Evolutionary conservation across 2,888 invertebrate genomes (phyloP).

Genomic region (Glaucopsyche alexis): DNA sequence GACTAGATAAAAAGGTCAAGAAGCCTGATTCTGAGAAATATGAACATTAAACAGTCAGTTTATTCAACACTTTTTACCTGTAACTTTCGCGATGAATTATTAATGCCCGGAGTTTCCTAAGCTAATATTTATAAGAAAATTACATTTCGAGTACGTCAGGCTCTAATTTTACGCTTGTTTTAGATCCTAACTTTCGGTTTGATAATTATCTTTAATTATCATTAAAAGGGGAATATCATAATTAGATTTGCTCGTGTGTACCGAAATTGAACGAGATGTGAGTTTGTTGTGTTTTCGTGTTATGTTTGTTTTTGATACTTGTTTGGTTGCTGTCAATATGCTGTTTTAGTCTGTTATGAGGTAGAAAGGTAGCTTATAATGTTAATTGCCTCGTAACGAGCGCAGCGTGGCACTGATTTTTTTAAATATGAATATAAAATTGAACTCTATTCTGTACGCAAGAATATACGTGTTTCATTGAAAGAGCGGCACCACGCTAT

Average conservation of each 20-base stretch:
- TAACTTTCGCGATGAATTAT: conserved; percentile 20
- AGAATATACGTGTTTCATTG: too few species aligned
- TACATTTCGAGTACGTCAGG: neutral
- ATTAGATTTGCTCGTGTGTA: neutral
- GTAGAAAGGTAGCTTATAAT: too few species aligned
- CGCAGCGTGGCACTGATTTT: too few species aligned
- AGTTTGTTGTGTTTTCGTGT: neutral
- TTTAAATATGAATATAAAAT: too few species aligned
- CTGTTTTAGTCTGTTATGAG: too few species aligned
- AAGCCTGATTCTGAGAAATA: neutral
- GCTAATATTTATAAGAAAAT: conserved; percentile 27
- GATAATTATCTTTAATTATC: neutral
- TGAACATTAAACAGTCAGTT: neutral
- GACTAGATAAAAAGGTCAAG: conserved; percentile 1
- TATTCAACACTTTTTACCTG: neutral
- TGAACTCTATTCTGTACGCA: too few species aligned
- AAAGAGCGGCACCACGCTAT: too few species aligned
- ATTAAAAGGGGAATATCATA: neutral
- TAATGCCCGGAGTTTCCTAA: conserved; percentile 22
- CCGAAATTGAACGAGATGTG: neutral
- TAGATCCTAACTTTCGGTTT: conserved; percentile 1
- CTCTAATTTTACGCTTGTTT: neutral
- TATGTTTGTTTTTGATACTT: too few species aligned
- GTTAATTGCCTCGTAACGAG: too few species aligned
- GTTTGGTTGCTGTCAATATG: too few species aligned